phyloP scores from a whole-genome alignment of 2,113 vertebrate genomes.

The Cranoglanis bouderius region DNA sequence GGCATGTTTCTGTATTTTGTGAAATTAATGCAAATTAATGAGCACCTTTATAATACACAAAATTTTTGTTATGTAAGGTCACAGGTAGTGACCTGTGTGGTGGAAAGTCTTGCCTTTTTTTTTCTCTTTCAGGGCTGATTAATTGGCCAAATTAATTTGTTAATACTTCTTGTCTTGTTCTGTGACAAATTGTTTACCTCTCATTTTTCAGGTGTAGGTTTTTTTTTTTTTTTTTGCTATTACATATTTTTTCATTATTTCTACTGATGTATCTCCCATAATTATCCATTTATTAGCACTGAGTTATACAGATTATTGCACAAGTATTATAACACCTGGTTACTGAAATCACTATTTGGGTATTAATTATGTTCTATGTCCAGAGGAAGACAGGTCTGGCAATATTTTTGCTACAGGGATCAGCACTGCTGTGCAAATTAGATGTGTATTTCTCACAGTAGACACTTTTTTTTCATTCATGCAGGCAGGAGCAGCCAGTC shows the following conservation, averaged over 20 bases:
- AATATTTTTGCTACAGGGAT: not conserved
- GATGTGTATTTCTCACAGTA: not conserved
- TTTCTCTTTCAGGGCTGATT: not conserved
- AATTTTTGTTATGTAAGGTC: not conserved
- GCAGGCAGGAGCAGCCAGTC: not conserved
- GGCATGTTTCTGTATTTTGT: too few species aligned
- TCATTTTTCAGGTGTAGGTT: too few species aligned
- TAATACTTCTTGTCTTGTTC: not conserved
- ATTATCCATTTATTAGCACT: not conserved
- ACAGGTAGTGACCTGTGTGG: not conserved
- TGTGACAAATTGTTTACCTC: too few species aligned
- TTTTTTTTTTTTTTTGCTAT: not conserved
- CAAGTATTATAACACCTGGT: not conserved
- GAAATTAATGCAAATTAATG: too few species aligned
- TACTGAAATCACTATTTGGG: not conserved
- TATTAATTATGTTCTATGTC: not conserved
- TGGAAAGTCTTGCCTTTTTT: not conserved
- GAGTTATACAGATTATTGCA: not conserved
- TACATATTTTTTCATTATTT: not conserved
- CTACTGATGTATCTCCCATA: not conserved
- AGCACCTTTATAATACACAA: not conserved
- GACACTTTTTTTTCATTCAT: not conserved
- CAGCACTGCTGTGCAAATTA: not conserved
- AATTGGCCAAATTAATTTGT: too few species aligned
- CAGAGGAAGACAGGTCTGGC: not conserved